phyloP scores from a whole-genome alignment of 2,888 invertebrate species.

The Ptilodon capucinus region DNA sequence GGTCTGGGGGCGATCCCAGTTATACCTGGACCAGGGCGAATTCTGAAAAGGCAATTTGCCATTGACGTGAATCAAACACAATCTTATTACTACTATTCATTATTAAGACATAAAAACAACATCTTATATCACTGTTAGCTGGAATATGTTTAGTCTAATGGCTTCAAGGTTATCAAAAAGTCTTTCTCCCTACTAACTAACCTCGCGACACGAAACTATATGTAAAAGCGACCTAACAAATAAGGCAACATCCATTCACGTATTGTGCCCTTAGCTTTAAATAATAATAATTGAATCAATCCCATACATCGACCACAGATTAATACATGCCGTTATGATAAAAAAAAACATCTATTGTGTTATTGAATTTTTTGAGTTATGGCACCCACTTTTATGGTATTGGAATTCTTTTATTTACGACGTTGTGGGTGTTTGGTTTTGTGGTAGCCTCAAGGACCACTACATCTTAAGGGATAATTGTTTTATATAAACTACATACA shows the following conservation, averaged over 20 bases:
- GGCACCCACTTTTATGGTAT: conserved; percentile 27
- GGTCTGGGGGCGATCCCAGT: no score
- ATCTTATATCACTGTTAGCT: no score
- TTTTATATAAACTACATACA: no score
- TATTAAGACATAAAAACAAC: no score
- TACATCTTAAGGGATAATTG: no score
- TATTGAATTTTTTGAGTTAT: conserved; percentile 48
- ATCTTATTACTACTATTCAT: no score
- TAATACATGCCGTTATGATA: conserved; percentile 54
- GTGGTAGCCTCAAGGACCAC: background rate
- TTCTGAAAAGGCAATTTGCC: no score
- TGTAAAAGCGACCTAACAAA: conserved; percentile 73
- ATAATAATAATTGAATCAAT: conserved; percentile 81
- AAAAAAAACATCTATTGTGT: conserved; percentile 51
- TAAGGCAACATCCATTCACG: conserved; percentile 73
- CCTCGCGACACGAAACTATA: conserved; percentile 59
- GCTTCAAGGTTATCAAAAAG: no score
- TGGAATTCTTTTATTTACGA: conserved; percentile 36
- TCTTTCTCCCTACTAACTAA: conserved; percentile 40
- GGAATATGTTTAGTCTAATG: no score
- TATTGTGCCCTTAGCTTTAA: conserved; percentile 74
- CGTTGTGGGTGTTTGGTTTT: conserved; percentile 42
- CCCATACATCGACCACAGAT: conserved; percentile 56
- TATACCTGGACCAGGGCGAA: no score
- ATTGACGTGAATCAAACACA: no score